phyloP scores from a whole-genome alignment of 2,888 invertebrate species.

The Piscicola geometra region DNA sequence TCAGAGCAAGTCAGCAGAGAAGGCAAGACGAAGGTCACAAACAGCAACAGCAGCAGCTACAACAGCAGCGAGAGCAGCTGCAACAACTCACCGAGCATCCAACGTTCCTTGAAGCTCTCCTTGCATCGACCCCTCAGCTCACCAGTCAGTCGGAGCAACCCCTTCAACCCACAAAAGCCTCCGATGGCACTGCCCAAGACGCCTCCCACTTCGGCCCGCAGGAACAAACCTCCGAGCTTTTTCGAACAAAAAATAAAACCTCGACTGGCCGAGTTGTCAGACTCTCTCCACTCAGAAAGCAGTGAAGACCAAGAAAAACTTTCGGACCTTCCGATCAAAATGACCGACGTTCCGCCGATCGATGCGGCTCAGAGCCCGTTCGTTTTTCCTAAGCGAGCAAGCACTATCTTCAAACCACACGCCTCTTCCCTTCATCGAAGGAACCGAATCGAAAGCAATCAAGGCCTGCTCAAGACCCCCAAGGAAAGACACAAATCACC shows the following conservation, averaged over 20 bases:
- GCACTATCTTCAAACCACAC: not conserved
- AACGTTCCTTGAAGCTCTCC: conserved; percentile 4
- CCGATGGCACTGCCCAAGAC: too few species aligned
- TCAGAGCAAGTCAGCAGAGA: conserved; percentile 7
- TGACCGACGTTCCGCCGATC: not conserved
- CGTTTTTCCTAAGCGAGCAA: not conserved
- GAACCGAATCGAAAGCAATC: not conserved
- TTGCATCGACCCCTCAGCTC: too few species aligned
- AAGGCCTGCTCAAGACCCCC: not conserved
- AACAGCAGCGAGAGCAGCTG: conserved; percentile 26
- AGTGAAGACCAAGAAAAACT: conserved; percentile 16
- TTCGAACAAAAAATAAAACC: not conserved
- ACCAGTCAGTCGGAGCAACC: too few species aligned
- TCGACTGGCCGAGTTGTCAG: conserved; percentile 14
- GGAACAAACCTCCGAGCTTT: too few species aligned
- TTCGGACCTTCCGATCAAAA: too few species aligned
- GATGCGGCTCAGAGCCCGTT: not conserved
- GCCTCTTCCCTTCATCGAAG: not conserved
- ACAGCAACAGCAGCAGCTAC: not conserved
- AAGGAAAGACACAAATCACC: not conserved
- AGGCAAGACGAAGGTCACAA: not conserved
- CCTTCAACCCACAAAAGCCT: too few species aligned
- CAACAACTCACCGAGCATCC: conserved; percentile 21
- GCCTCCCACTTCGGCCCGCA: too few species aligned
- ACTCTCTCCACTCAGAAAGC: conserved; percentile 26